Evolutionary conservation across 2,113 vertebrate genomes (phyloP).

Genomic region (Caranx ignobilis): DNA sequence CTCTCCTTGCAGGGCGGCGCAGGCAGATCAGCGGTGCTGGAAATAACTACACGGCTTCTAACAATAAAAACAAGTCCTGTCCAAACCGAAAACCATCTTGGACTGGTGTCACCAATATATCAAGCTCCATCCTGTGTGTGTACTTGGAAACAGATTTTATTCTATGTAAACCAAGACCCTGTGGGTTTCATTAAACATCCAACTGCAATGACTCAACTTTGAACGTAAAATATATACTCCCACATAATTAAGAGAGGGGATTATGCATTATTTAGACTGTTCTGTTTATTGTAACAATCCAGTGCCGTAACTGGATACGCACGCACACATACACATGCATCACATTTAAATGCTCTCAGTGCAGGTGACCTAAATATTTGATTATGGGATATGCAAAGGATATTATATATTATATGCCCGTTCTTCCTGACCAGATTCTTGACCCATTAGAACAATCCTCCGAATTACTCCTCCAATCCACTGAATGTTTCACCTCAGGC

Average conservation of each 20-base stretch:
- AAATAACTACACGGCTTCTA: slow-evolving; percentile 48
- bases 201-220: slow-evolving; percentile 31
- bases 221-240: slow-evolving; percentile 52
- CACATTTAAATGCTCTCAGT: slow-evolving; percentile 22
- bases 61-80: slow-evolving; percentile 47
- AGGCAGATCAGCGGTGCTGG: slow-evolving; percentile 37
- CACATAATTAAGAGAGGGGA: slow-evolving; percentile 44
- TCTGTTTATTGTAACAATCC: slow-evolving; percentile 45
- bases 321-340: too few relatives aligned
- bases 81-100: slow-evolving; percentile 23
- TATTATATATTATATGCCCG: slow-evolving; percentile 43
- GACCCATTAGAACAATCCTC: slow-evolving; percentile 56
- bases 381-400: slow-evolving; percentile 62
- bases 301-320: neutral
- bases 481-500: slow-evolving; percentile 52
- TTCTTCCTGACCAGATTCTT: slow-evolving; percentile 40
- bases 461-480: slow-evolving; percentile 40
- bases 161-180: slow-evolving; percentile 9
- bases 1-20: slow-evolving; percentile 16
- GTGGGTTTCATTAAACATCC: slow-evolving; percentile 42
- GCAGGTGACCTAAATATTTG: slow-evolving; percentile 64
- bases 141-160: slow-evolving; percentile 14
- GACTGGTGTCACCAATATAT: slow-evolving; percentile 22
- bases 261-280: slow-evolving; percentile 47
- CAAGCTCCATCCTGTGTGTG: neutral